Conservation (phyloP, 2,113 vertebrate genomes). For the Peromyscus polionotus region DNA sequence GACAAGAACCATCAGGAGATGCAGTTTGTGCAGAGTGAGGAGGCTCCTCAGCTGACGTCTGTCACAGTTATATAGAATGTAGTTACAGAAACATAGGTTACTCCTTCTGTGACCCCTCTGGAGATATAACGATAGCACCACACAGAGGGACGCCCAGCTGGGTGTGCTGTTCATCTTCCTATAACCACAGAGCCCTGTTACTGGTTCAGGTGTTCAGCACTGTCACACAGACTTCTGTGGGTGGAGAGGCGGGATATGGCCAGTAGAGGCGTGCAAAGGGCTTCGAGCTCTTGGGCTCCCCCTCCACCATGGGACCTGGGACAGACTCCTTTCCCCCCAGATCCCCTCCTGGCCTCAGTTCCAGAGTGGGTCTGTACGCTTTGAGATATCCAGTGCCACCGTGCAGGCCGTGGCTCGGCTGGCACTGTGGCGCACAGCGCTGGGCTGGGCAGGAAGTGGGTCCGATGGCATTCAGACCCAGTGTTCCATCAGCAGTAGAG, state of each 20-base stretch:
- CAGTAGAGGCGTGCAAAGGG: no score
- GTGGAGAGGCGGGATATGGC: background rate
- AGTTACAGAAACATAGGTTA: background rate
- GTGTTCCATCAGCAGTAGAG: background rate
- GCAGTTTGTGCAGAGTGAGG: background rate
- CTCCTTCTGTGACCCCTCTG: background rate
- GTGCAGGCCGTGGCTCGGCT: background rate
- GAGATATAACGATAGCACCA: background rate
- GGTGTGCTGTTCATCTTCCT: background rate
- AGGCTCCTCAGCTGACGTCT: background rate
- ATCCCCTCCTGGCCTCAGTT: background rate
- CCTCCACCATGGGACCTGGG: background rate
- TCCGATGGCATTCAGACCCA: background rate
- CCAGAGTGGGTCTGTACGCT: background rate
- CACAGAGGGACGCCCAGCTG: background rate
- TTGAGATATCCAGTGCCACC: background rate
- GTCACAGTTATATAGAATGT: background rate
- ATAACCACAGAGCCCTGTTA: background rate
- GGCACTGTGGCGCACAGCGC: accelerated
- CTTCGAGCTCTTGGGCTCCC: background rate
- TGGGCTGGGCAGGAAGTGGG: no score
- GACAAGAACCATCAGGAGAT: background rate
- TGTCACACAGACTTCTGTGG: background rate
- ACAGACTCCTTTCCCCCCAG: background rate
- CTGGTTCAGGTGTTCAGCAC: background rate